These are phyloP conservation scores for Odontothrips loti DNA, from an alignment of 2,888 invertebrate genomes.

Conservation along the genomic window DNA sequence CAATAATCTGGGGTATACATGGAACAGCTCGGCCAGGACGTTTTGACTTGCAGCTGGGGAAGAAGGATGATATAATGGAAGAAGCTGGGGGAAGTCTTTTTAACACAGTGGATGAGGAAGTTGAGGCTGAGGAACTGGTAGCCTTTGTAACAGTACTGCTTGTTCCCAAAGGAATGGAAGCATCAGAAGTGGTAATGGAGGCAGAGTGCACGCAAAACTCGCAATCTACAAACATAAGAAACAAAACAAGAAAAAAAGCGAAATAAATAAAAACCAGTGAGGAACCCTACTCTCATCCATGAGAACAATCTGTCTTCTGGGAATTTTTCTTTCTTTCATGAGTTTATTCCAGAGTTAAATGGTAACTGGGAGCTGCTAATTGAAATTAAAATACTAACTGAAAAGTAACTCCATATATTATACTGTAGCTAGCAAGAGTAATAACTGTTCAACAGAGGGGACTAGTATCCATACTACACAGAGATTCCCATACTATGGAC, in stretches of 20 bases:
- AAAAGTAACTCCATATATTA: too few species aligned
- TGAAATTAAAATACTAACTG: too few species aligned
- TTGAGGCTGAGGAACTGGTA: conserved; percentile 16
- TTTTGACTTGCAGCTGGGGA: background rate
- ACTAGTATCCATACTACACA: background rate
- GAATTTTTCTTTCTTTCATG: too few species aligned
- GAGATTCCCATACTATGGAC: background rate
- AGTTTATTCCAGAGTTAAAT: too few species aligned
- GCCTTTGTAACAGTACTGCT: conserved; percentile 7
- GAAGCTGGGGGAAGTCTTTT: conserved; percentile 8
- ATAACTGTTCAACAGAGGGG: background rate
- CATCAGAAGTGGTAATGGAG: conserved; percentile 18
- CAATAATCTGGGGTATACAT: background rate
- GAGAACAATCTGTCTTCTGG: too few species aligned
- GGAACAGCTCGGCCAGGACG: background rate
- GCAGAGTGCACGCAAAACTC: conserved; percentile 25
- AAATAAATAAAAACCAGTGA: conserved; percentile 14
- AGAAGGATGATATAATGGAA: background rate
- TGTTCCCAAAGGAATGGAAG: conserved; percentile 7
- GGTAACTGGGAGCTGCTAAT: too few species aligned
- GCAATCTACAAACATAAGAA: conserved; percentile 25
- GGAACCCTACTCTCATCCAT: background rate
- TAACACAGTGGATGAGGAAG: background rate
- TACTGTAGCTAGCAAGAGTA: too few species aligned
- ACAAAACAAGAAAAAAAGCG: conserved; percentile 10